Evolutionary conservation across 2,888 invertebrate genomes (phyloP).

Genomic region (Aelia acuminata): DNA sequence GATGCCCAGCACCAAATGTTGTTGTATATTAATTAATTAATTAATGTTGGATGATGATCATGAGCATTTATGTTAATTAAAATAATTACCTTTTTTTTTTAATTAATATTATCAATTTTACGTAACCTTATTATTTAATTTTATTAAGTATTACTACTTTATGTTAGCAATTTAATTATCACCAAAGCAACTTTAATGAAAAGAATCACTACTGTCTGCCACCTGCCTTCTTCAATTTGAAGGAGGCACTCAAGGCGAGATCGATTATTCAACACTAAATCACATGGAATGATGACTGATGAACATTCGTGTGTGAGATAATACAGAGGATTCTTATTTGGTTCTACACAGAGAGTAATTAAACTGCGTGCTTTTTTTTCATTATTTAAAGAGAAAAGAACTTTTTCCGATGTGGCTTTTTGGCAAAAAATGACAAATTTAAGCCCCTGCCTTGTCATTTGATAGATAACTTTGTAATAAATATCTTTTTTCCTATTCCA

Average conservation of each 20-base stretch:
- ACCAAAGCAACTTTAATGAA: conserved; percentile 39
- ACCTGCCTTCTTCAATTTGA: conserved; percentile 18
- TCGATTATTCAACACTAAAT: not conserved
- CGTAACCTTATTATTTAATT: too few relatives aligned
- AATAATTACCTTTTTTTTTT: not conserved
- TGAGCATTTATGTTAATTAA: not conserved
- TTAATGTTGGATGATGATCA: not conserved
- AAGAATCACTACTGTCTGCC: not conserved
- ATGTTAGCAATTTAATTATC: conserved; percentile 40
- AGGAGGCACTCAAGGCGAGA: not conserved
- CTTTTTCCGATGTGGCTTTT: not conserved
- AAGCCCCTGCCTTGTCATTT: conserved; percentile 14
- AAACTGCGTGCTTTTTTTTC: not conserved
- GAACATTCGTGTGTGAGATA: not conserved
- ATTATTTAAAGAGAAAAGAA: not conserved
- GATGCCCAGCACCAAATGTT: too few relatives aligned
- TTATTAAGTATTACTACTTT: not conserved
- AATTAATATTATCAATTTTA: not conserved
- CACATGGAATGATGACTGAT: not conserved
- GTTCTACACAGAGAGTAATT: not conserved
- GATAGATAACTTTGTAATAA: not conserved
- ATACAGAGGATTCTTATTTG: conserved; percentile 22
- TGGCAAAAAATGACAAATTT: conserved; percentile 6
- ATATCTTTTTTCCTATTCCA: conserved; percentile 25
- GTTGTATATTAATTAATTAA: too few relatives aligned